Percentiles rank a stretch among this genome's conserved stretches.
Evolutionary conservation across 2,888 invertebrate species (phyloP).

Genomic region (Stratiomys singularior): DNA sequence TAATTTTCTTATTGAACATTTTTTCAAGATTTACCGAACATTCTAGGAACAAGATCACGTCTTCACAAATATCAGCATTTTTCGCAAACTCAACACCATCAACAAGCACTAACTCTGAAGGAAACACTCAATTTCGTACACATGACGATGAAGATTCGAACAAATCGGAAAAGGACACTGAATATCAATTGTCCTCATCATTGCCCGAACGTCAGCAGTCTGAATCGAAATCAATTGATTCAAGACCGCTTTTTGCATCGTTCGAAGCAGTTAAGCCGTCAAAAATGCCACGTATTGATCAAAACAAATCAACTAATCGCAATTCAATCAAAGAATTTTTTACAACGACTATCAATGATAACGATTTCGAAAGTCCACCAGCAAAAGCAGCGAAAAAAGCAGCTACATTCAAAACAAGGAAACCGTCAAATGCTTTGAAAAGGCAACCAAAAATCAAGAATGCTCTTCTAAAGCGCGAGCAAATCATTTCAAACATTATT

Average conservation of each 20-base stretch:
- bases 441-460: conserved; percentile 60
- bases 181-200: neutral
- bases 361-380: conserved; percentile 22
- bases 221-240: neutral
- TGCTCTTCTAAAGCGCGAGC: conserved; percentile 59
- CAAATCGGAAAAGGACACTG: neutral
- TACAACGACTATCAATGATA: neutral
- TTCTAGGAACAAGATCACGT: neutral
- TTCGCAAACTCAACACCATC: neutral
- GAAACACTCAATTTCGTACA: neutral
- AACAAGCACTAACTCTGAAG: neutral
- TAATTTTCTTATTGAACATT: neutral
- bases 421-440: conserved; percentile 49
- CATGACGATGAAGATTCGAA: neutral
- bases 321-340: conserved; percentile 41
- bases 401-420: neutral
- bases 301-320: neutral
- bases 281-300: conserved; percentile 15
- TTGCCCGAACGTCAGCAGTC: neutral
- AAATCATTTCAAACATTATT: conserved; percentile 60
- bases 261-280: neutral
- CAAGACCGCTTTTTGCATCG: neutral
- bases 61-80: conserved; percentile 23
- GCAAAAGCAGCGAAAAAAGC: neutral
- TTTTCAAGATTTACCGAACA: neutral